Evolutionary conservation across 2,888 invertebrate genomes (phyloP).

Genomic region (Resseliella maxima): DNA sequence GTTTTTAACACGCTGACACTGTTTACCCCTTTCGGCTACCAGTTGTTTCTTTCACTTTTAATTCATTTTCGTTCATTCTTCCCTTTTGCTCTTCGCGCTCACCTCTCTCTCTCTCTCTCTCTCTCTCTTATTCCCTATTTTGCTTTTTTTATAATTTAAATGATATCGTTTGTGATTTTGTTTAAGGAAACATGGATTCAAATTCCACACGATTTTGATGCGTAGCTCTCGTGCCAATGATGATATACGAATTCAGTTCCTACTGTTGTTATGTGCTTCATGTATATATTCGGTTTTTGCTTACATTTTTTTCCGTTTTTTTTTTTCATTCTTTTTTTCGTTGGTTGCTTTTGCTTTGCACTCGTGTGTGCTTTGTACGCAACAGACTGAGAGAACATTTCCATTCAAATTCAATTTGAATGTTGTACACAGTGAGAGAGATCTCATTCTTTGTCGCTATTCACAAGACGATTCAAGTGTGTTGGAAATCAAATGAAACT

Average conservation of each 20-base stretch:
- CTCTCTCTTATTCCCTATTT: no score
- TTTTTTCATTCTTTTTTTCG: no score
- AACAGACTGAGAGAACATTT: no score
- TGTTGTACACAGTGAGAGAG: neutral
- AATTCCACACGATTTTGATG: no score
- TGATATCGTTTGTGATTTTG: no score
- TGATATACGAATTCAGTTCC: neutral
- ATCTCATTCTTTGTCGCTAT: neutral
- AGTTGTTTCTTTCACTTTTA: no score
- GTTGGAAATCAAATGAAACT: slow-evolving; percentile 32
- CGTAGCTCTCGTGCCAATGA: neutral
- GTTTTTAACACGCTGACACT: neutral
- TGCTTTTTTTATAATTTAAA: no score
- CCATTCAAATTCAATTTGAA: slow-evolving; percentile 6
- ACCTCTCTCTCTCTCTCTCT: no score
- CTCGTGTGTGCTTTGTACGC: neutral
- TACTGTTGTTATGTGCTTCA: neutral
- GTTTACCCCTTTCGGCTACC: neutral
- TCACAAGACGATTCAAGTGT: neutral
- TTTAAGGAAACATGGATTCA: no score
- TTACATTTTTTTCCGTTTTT: neutral
- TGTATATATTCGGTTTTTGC: neutral
- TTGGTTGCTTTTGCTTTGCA: no score
- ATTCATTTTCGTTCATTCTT: no score
- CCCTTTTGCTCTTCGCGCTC: no score